Evolutionary conservation across 2,113 vertebrate genomes (phyloP).

Genomic region (Osmerus eperlanus): DNA sequence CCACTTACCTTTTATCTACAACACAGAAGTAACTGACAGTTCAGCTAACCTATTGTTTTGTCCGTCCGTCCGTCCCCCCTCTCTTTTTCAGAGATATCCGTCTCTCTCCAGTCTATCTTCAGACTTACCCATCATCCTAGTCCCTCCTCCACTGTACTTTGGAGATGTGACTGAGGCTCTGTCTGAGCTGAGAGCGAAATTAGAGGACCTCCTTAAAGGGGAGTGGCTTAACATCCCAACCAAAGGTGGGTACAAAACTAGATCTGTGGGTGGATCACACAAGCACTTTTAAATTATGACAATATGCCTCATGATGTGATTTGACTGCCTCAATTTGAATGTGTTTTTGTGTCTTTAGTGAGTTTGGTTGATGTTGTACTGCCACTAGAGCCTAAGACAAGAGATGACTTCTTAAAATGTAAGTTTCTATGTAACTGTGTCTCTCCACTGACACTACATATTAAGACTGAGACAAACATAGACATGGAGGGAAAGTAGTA

Average conservation of each 20-base stretch:
- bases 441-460: neutral
- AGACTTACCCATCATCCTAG: neutral
- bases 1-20: too few species aligned
- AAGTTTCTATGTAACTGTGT: neutral
- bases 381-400: neutral
- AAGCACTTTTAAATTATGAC: neutral
- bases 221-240: neutral
- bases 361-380: neutral
- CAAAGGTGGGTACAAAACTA: neutral
- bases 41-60: neutral
- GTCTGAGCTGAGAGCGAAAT: neutral
- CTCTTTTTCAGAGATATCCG: neutral
- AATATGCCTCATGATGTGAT: neutral
- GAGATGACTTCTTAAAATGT: slow-evolving; percentile 12
- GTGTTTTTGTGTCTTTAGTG: neutral
- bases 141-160: neutral
- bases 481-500: neutral
- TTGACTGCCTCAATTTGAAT: neutral
- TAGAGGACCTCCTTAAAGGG: slow-evolving; percentile 1
- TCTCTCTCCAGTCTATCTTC: neutral
- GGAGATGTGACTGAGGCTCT: slow-evolving; percentile 2
- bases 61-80: neutral
- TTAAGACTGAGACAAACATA: neutral
- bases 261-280: too few species aligned
- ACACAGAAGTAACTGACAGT: too few species aligned